Percentiles rank a stretch among this genome's conserved stretches.
Evolutionary conservation across 2,113 vertebrate species (phyloP).

Genomic region (Paralichthys olivaceus): DNA sequence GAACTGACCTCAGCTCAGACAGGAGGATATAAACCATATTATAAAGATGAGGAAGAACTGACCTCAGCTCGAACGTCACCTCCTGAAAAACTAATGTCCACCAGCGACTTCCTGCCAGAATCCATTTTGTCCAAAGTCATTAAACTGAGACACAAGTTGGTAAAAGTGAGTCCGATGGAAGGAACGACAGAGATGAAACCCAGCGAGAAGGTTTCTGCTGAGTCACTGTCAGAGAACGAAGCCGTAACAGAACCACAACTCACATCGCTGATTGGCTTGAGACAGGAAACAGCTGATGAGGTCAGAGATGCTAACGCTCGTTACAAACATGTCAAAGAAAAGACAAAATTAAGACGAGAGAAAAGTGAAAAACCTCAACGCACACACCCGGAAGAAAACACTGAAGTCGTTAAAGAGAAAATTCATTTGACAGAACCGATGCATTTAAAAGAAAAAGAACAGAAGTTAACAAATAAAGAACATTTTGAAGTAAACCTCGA

Average conservation of each 20-base stretch:
- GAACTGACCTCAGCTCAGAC: too few species aligned
- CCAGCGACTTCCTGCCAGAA: background rate
- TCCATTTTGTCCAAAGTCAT: slow-evolving; percentile 8
- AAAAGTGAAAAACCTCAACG: background rate
- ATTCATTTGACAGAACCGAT: too few species aligned
- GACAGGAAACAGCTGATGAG: background rate
- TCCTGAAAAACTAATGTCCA: background rate
- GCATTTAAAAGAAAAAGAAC: background rate
- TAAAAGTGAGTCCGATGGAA: slow-evolving; percentile 21
- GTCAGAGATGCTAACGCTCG: background rate
- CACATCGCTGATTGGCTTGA: background rate
- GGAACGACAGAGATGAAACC: slow-evolving; percentile 16
- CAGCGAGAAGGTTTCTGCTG: background rate
- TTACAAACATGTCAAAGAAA: slow-evolving; percentile 4
- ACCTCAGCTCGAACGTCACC: background rate
- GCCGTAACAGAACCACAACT: background rate
- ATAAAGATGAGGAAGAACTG: too few species aligned
- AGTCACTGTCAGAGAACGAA: background rate
- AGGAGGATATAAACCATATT: too few species aligned
- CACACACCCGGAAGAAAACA: background rate
- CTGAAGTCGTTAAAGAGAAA: background rate
- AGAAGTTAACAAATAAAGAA: background rate
- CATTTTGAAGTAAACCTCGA: background rate
- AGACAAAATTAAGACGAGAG: background rate
- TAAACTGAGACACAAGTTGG: slow-evolving; percentile 16